These are phyloP conservation scores for Micronycteris hirsuta DNA, from an alignment of 2,113 vertebrate genomes.

Conservation along the genomic window DNA sequence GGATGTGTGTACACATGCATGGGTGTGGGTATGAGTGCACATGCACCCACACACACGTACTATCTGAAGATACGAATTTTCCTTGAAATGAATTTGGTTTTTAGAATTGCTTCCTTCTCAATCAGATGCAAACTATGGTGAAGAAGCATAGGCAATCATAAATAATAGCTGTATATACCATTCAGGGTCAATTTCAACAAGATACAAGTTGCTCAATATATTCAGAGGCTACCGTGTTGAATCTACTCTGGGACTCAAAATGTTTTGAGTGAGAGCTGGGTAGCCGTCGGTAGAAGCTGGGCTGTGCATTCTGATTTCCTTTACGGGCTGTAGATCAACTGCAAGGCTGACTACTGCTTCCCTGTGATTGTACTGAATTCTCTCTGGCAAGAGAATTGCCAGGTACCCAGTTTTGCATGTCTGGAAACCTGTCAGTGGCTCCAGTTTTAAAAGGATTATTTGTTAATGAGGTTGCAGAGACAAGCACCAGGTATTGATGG, in stretches of 20 bases:
- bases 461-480: conserved; percentile 2
- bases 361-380: neutral
- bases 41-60: neutral
- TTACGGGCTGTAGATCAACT: neutral
- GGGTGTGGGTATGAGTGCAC: neutral
- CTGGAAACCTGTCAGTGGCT: neutral
- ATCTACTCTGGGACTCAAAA: neutral
- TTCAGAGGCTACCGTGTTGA: neutral
- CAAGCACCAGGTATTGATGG: neutral
- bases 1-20: neutral
- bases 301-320: neutral
- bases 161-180: neutral
- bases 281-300: neutral
- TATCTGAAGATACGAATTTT: neutral
- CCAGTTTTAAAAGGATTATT: neutral
- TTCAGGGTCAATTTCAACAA: neutral
- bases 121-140: neutral
- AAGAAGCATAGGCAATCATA: neutral
- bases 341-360: neutral
- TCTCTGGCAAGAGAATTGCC: neutral
- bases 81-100: neutral
- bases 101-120: conserved; percentile 42
- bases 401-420: neutral
- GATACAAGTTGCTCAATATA: neutral
- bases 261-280: neutral